Evolutionary conservation across 1,140 invertebrate species (phyloP), one percentile per base, ranked within the genome.

Genomic region (Dendrolimus kikuchii): DNA sequence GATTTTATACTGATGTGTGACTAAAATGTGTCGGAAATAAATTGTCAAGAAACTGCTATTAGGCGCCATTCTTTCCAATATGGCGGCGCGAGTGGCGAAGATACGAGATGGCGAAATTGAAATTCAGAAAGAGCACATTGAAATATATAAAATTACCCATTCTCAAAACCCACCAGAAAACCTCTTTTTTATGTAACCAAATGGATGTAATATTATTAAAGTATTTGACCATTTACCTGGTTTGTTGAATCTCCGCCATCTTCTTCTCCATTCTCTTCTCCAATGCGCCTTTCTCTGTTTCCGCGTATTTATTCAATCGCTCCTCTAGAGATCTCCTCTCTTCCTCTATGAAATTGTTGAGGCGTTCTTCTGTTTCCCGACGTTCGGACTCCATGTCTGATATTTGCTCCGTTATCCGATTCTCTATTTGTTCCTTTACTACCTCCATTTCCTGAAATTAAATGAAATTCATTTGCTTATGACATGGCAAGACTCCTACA

Each of bases 311-410:
- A 5, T 64, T 53, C 40, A 77, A 64, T 2, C 71, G 56, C 41
- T 81, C 62, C 45, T 77, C 72, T 5, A 78, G 47, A 5, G 59
- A 38, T 53, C 58, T 60, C 2, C 62, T 57, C 49, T 78, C 69
- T 6, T 75, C 60, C 44, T 68, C 70, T 39, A 68, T 59, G 60
- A 68, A 70, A 4, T 64, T 42, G 7, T 57, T 44, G 0, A 81
- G 60, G 40, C 68, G 57, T 2, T n/a, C 36, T 9, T 79, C 71
- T 0, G 63, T 59, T 7, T 77, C 64, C 5, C 5, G 46, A 62
- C 79, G 63, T 49, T 84, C 74, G 4, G 44, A 51, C 38, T 81
- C 61, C n/a, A 77, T 64, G 51, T 59, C 63, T 39, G 57, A 38
- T 6, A 72, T 41, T 53, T 77, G 61, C 10, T 68, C 40, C 4